Evolutionary conservation across 2,797 vertebrate species (phyloP).

Genomic region (Poecilia velifera): DNA sequence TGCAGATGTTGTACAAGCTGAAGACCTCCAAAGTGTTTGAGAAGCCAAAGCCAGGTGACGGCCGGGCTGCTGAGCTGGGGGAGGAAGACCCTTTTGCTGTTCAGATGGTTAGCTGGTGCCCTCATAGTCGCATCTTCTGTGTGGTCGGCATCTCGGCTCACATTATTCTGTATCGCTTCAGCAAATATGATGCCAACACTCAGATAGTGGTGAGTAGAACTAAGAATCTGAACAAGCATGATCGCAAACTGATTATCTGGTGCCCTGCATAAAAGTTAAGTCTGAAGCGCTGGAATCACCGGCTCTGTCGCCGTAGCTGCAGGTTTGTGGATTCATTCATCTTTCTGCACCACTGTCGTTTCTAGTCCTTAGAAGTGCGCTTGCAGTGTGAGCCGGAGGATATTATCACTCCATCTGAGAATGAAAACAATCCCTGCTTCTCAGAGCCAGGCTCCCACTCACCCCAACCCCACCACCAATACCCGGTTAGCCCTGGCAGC

Average conservation of each 20-base stretch:
- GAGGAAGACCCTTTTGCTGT: conserved; percentile 96
- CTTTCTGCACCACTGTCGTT: conserved; percentile 11
- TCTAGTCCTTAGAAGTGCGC: conserved; percentile 91
- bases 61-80: conserved; percentile 85
- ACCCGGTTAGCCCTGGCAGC: conserved; percentile 87
- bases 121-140: conserved; percentile 94
- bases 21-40: conserved; percentile 98
- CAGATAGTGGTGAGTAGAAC: conserved; percentile 91
- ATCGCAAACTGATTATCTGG: neutral
- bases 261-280: neutral
- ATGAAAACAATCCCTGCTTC: conserved; percentile 88
- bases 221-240: neutral
- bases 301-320: neutral
- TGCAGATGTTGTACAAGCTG: conserved; percentile 99
- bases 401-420: conserved; percentile 89
- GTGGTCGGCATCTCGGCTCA: conserved; percentile 94
- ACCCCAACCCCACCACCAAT: conserved; percentile 84
- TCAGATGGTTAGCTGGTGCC: conserved; percentile 97
- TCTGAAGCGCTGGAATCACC: neutral
- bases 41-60: conserved; percentile 89
- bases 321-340: neutral
- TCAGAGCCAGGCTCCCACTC: conserved; percentile 88
- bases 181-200: conserved; percentile 91
- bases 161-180: conserved; percentile 94
- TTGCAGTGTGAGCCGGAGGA: conserved; percentile 92